A percentile compares a stretch with the other conserved stretches of the same genome.
These are phyloP conservation scores for Batillaria attramentaria DNA, from an alignment of 1,140 invertebrate genomes.

Conservation along the genomic window DNA sequence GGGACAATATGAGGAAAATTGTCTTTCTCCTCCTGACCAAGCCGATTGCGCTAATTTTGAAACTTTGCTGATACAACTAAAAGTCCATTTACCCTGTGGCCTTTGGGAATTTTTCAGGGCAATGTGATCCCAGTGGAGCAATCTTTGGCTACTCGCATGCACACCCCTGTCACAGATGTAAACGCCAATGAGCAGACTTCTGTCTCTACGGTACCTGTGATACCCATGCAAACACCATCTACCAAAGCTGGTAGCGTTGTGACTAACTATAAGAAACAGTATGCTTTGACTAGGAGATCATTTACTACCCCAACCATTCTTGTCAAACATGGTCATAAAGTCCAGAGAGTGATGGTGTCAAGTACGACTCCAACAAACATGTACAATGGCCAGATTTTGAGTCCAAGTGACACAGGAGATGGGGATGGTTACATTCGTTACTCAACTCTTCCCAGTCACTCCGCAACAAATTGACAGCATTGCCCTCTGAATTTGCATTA, in stretches of 20 bases:
- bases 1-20: too few relatives aligned
- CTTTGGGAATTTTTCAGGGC: conserved; percentile 47
- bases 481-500: too few relatives aligned
- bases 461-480: conserved; percentile 26
- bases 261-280: conserved; percentile 54
- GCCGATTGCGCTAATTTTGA: too few relatives aligned
- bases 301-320: conserved; percentile 59
- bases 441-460: conserved; percentile 33
- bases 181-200: conserved; percentile 44
- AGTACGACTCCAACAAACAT: conserved; percentile 39
- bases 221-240: conserved; percentile 50
- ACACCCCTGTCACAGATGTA: conserved; percentile 44
- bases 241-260: conserved; percentile 48
- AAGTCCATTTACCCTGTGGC: too few relatives aligned
- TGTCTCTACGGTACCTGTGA: conserved; percentile 46
- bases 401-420: conserved; percentile 46
- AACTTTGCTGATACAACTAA: too few relatives aligned
- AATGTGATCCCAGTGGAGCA: conserved; percentile 54
- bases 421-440: conserved; percentile 43
- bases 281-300: conserved; percentile 52
- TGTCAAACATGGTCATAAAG: conserved; percentile 63
- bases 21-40: too few relatives aligned
- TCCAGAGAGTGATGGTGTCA: conserved; percentile 60
- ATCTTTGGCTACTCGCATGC: conserved; percentile 50
- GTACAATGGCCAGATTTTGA: conserved; percentile 45